phyloP scores from a whole-genome alignment of 2,888 invertebrate genomes.

The Smittia sp. region DNA sequence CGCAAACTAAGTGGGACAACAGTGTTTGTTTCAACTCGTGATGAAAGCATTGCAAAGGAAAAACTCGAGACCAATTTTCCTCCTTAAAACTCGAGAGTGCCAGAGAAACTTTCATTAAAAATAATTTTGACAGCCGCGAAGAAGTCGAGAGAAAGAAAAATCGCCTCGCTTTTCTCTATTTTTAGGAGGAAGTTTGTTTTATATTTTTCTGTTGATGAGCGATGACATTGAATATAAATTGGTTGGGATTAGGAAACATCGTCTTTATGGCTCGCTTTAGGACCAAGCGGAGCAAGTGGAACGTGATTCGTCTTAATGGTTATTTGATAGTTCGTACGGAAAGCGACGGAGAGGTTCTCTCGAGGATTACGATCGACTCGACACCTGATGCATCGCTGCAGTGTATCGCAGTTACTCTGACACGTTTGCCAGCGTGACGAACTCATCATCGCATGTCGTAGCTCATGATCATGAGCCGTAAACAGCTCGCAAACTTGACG shows the following conservation, averaged over 20 bases:
- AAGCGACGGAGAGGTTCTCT: no score
- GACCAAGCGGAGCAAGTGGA: background rate
- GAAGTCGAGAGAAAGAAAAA: no score
- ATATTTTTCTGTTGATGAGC: conserved; percentile 6
- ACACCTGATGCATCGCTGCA: conserved; percentile 30
- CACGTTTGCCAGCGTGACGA: background rate
- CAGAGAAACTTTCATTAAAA: no score
- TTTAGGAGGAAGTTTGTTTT: no score
- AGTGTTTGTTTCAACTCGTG: no score
- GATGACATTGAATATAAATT: conserved; percentile 30
- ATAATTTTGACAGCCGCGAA: no score
- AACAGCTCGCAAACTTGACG: background rate
- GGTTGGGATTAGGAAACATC: conserved; percentile 11
- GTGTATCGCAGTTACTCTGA: background rate
- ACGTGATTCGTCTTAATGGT: conserved; percentile 26
- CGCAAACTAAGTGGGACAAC: no score
- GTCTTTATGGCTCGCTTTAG: no score
- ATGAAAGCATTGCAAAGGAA: no score
- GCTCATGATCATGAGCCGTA: background rate
- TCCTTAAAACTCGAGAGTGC: no score
- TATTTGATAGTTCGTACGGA: background rate
- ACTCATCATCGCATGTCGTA: background rate
- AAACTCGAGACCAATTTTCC: no score
- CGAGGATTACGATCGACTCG: background rate
- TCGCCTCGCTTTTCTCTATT: no score